Percentiles rank a stretch among this genome's conserved stretches.
These are phyloP conservation scores for Tenualosa thibaudeaui DNA, from an alignment of 2,797 vertebrate species.

Conservation along the genomic window DNA sequence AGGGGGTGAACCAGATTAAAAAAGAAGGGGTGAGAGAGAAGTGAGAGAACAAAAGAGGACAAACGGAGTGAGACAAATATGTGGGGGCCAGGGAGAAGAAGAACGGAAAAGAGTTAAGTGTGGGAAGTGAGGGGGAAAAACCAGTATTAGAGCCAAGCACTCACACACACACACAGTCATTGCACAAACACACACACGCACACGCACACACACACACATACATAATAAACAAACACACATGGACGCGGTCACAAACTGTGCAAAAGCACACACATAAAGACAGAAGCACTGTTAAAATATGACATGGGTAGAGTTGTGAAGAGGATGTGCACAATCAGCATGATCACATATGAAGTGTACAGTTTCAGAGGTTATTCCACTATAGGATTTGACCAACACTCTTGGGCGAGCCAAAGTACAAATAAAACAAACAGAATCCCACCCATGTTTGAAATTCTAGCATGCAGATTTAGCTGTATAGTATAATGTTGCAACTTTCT, in stretches of 20 bases:
- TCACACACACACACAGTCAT: conserved; percentile 75
- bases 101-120: conserved; percentile 51
- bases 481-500: background rate
- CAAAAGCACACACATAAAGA: conserved; percentile 62
- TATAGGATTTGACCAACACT: background rate
- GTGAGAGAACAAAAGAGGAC: conserved; percentile 38
- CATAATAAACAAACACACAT: conserved; percentile 44
- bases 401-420: background rate
- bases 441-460: conserved; percentile 22
- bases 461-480: background rate
- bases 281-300: conserved; percentile 52
- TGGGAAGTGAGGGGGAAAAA: conserved; percentile 72
- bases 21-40: conserved; percentile 38
- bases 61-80: conserved; percentile 53
- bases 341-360: conserved; percentile 34
- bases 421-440: conserved; percentile 47
- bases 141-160: conserved; percentile 78
- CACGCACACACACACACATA: conserved; percentile 59
- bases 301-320: conserved; percentile 63
- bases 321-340: conserved; percentile 60
- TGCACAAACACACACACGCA: conserved; percentile 66
- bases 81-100: conserved; percentile 53
- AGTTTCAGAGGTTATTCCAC: background rate
- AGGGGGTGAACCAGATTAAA: conserved; percentile 30
- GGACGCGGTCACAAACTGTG: conserved; percentile 28